These are phyloP conservation scores for Hylyphantes graminicola DNA, from an alignment of 1,140 invertebrate species.

Conservation along the genomic window DNA sequence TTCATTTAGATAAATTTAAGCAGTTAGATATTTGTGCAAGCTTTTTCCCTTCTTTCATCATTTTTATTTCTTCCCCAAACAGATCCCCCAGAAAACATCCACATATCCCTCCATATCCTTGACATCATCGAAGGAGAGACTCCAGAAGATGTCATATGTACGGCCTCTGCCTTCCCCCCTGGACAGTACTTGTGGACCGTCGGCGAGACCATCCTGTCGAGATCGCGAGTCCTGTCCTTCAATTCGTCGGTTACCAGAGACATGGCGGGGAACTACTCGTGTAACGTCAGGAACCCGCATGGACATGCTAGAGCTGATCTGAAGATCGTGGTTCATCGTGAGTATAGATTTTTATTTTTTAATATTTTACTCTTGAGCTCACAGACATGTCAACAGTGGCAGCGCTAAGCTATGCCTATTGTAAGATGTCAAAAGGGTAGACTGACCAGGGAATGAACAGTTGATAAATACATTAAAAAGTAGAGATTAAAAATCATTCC, in stretches of 20 bases:
- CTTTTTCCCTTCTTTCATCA: background rate
- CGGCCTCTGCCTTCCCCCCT: constrained; percentile 78
- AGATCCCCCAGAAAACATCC: constrained; percentile 89
- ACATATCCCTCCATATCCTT: constrained; percentile 77
- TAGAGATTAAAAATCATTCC: too few species aligned
- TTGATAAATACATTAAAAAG: too few species aligned
- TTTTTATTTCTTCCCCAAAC: constrained; percentile 62
- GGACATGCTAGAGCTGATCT: constrained; percentile 75
- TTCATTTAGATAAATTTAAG: too few species aligned
- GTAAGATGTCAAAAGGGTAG: too few species aligned
- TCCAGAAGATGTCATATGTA: constrained; percentile 79
- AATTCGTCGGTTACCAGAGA: constrained; percentile 72
- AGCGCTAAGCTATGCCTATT: too few species aligned
- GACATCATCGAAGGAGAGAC: constrained; percentile 81
- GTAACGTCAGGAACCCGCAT: constrained; percentile 81
- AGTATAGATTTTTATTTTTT: constrained; percentile 68
- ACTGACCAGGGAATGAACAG: too few species aligned
- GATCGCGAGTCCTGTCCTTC: constrained; percentile 66
- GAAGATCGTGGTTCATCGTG: constrained; percentile 82
- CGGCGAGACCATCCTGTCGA: constrained; percentile 43
- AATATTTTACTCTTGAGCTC: too few species aligned
- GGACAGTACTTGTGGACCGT: constrained; percentile 62
- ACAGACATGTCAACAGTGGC: too few species aligned
- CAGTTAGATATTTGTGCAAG: too few species aligned
- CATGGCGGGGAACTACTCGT: constrained; percentile 78